Evolutionary conservation across 2,113 vertebrate genomes (phyloP), one percentile per base, ranked within the genome.

Genomic region (Synodontis membranacea): DNA sequence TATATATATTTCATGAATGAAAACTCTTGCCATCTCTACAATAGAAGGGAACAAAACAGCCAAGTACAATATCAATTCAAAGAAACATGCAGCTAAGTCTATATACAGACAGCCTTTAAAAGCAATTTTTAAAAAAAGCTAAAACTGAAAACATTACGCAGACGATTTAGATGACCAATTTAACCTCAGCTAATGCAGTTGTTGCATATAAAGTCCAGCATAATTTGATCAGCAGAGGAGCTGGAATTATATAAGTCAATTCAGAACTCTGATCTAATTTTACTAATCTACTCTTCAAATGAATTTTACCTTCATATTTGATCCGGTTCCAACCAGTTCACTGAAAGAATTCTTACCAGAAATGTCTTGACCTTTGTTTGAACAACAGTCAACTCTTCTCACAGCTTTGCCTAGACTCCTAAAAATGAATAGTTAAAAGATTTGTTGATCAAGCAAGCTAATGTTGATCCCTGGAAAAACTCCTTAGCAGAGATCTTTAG

Each of bases 211-310:
- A 60, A 60, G 34, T 46, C 34, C 37, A 81, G 5, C 5, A 39
- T 81, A 62, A 81, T 6, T 15, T 81, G 34, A 81, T 81, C 37
- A 81, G 80, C 34, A 39, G 52, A 62, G 80, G 52, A 80, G 52
- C 80, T 60, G 54, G 80, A 44, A 81, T 81, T 14, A 44, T 81
- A 81, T 62, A 81, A 81, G 25, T 81, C 54, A 44, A 81, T 62
- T 81, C 54, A 9, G 56, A 44, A 81, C 2, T 11, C 21, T 60
- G 79, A 81, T 60, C 34, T 28, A 39, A 80, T 80, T 80, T 76
- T 6, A 58, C 10, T 58, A 80, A 80, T 58, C 34, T 80, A 80
- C 78, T 39, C 78, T 80, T 37, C 21, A 56, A 56, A 80, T 58
- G 0, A 80, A 25, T 58, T 58, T 39, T 39, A 60, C 52, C 19